A percentile compares a stretch with the other conserved stretches of the same genome.
Conservation (phyloP, 1,140 invertebrate species). For the Argopecten irradians region DNA sequence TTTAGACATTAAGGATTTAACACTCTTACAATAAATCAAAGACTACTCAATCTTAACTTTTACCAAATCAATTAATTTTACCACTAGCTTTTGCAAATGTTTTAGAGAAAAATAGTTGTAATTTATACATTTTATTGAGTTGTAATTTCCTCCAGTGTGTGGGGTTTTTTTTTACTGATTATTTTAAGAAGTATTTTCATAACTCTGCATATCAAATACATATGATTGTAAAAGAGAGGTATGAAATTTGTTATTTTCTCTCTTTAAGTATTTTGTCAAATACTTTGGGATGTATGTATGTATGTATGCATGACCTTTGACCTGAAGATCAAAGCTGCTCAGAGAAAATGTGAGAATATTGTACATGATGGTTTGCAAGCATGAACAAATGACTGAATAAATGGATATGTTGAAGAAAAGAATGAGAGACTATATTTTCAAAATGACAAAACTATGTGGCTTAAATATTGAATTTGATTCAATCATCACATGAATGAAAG, state of each 20-base stretch:
- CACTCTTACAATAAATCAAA: no score
- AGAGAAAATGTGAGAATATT: constrained; percentile 31
- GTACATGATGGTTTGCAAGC: neutral
- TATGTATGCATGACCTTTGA: constrained; percentile 22
- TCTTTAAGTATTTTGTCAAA: constrained; percentile 2
- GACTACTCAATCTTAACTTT: neutral
- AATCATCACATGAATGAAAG: constrained; percentile 4
- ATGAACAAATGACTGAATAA: neutral
- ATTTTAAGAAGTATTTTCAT: neutral
- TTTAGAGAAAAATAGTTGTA: neutral
- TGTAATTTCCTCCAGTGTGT: neutral
- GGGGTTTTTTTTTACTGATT: neutral
- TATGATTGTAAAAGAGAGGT: neutral
- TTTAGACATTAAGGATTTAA: no score
- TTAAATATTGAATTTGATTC: constrained; percentile 27
- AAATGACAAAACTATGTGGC: constrained; percentile 34
- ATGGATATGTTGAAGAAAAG: neutral
- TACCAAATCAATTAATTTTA: neutral
- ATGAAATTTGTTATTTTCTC: neutral
- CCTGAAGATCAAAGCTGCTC: constrained; percentile 26
- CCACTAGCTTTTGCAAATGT: neutral
- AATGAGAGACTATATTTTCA: neutral
- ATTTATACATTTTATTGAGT: neutral
- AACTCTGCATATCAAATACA: neutral
- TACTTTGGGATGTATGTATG: constrained; percentile 17